Percentiles rank a stretch among this genome's conserved stretches.
Conservation (phyloP, 2,888 invertebrate species). For the Dryadula phaetusa region DNA sequence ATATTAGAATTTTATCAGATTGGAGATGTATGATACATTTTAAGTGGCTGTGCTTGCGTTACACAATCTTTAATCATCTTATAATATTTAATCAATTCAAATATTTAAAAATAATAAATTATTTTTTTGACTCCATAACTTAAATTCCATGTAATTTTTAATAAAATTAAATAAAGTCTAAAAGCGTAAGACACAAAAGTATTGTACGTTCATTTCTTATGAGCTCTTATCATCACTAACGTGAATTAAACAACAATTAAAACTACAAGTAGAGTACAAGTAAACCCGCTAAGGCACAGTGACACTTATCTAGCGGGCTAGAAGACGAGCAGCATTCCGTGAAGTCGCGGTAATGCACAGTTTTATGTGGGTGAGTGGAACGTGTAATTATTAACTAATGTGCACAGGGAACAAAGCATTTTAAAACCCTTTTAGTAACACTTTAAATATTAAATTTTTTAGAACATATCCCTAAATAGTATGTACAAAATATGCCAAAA, state of each 20-base stretch:
- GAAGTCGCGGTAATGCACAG: slow-evolving; percentile 54
- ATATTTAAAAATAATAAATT: neutral
- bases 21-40: neutral
- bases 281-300: slow-evolving; percentile 69
- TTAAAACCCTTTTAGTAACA: too few relatives aligned
- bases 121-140: too few relatives aligned
- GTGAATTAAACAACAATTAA: slow-evolving; percentile 57
- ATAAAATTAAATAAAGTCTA: neutral
- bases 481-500: too few relatives aligned
- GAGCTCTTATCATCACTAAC: neutral
- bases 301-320: slow-evolving; percentile 74
- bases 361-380: slow-evolving; percentile 50
- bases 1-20: neutral
- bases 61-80: neutral
- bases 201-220: neutral
- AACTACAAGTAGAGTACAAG: slow-evolving; percentile 77
- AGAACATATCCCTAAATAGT: too few relatives aligned
- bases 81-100: too few relatives aligned
- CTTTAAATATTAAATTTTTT: too few relatives aligned
- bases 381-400: slow-evolving; percentile 41
- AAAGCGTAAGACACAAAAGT: neutral
- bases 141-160: too few relatives aligned
- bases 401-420: slow-evolving; percentile 16
- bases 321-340: slow-evolving; percentile 58
- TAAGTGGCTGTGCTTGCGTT: neutral